phyloP scores from a whole-genome alignment of 1,140 invertebrate genomes.

The Anastatus disparis region DNA sequence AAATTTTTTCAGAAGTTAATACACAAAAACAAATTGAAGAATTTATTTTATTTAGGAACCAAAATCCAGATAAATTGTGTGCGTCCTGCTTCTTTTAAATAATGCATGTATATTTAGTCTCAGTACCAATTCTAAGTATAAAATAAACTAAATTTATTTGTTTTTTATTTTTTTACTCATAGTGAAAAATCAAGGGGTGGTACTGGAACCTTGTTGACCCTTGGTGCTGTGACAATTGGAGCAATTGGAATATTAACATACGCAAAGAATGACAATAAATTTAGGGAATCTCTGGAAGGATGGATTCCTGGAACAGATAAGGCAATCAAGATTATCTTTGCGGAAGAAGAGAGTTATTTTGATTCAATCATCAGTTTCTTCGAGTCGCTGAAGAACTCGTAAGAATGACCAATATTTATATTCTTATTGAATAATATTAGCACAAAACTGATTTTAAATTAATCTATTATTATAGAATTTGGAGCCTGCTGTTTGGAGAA shows the following conservation, averaged over 20 bases:
- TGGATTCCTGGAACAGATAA: slow-evolving; percentile 76
- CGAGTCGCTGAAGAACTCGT: slow-evolving; percentile 55
- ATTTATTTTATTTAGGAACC: too few species aligned
- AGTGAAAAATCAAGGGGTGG: slow-evolving; percentile 51
- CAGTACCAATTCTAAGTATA: too few species aligned
- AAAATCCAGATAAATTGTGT: too few species aligned
- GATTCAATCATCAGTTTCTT: slow-evolving; percentile 58
- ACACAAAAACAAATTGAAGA: background rate
- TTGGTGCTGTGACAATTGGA: slow-evolving; percentile 70
- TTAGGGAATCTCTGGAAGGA: slow-evolving; percentile 72
- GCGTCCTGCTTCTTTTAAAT: too few species aligned
- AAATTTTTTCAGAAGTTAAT: background rate
- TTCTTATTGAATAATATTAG: background rate
- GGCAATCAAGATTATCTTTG: slow-evolving; percentile 74
- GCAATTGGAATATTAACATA: slow-evolving; percentile 65
- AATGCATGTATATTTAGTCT: too few species aligned
- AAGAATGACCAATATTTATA: slow-evolving; percentile 36
- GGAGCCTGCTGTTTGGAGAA: slow-evolving; percentile 44
- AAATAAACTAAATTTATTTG: too few species aligned
- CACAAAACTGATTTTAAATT: slow-evolving; percentile 42
- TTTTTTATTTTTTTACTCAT: slow-evolving; percentile 16
- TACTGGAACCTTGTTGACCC: slow-evolving; percentile 60
- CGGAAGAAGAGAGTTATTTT: slow-evolving; percentile 72
- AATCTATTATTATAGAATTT: slow-evolving; percentile 47
- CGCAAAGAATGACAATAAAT: slow-evolving; percentile 76